phyloP scores from a whole-genome alignment of 2,113 vertebrate genomes.

The Halcyon senegalensis region DNA sequence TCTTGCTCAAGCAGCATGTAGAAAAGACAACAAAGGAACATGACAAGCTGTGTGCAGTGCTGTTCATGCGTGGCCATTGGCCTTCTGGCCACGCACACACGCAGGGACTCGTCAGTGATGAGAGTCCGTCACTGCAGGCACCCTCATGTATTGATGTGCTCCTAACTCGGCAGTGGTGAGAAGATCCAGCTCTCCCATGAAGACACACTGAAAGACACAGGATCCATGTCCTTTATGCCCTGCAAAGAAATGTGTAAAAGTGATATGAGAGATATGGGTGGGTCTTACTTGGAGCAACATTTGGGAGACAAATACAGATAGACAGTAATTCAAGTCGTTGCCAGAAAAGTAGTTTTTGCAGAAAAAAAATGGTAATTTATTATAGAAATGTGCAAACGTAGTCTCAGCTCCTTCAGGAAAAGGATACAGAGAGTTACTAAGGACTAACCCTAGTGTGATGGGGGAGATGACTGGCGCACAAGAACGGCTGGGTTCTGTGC shows the following conservation, averaged over 20 bases:
- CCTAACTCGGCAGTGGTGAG: neutral
- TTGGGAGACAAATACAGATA: neutral
- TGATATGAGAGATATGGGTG: neutral
- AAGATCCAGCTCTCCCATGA: neutral
- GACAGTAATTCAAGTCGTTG: neutral
- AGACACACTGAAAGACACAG: neutral
- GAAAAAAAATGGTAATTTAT: neutral
- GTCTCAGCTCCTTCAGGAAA: neutral
- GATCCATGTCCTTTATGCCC: neutral
- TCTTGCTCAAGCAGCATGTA: neutral
- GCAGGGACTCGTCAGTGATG: neutral
- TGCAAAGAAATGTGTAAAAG: neutral
- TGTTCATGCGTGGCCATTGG: neutral
- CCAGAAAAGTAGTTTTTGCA: neutral
- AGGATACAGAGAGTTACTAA: rapidly evolving
- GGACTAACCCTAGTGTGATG: neutral
- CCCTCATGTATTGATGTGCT: neutral
- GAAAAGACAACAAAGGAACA: neutral
- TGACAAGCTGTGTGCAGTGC: neutral
- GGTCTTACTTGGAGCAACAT: neutral
- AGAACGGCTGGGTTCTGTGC: neutral
- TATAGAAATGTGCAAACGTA: neutral
- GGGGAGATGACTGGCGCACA: rapidly evolving
- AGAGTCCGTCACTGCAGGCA: neutral
- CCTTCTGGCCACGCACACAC: neutral